Conservation (phyloP, 2,113 vertebrate species). For the Saimiri boliviensis region DNA sequence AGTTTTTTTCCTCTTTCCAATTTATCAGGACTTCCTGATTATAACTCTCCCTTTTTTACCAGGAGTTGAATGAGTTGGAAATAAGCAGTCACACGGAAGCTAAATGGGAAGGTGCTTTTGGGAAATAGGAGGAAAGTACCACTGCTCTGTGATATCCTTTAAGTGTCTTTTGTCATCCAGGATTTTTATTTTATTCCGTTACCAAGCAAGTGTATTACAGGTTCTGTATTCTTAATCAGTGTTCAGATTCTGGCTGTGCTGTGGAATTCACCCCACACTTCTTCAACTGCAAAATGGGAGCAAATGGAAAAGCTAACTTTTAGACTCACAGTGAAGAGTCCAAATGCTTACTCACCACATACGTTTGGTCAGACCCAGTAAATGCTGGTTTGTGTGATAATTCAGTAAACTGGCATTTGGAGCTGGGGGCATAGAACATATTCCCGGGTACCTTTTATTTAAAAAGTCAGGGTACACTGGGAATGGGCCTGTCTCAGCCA, state of each 20-base stretch:
- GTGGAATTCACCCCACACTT: background rate
- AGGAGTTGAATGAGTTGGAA: background rate
- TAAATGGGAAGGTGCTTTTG: background rate
- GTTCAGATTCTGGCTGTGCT: background rate
- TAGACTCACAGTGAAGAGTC: background rate
- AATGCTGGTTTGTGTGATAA: background rate
- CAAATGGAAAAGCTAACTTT: too few relatives aligned
- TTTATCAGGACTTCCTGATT: background rate
- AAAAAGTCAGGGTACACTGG: background rate
- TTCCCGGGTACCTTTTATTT: background rate
- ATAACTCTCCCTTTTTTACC: background rate
- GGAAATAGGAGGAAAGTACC: background rate
- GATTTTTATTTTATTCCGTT: conserved; percentile 11
- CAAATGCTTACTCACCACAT: background rate
- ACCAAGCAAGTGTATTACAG: background rate
- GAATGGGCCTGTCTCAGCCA: background rate
- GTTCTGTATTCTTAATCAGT: background rate
- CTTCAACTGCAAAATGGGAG: background rate
- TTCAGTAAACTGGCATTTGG: background rate
- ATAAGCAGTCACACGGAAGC: background rate
- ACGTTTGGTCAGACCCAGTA: background rate
- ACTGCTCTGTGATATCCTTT: background rate
- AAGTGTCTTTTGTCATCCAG: background rate
- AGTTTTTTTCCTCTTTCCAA: background rate
- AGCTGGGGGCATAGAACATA: background rate